Percentiles rank a stretch among this genome's conserved stretches.
Evolutionary conservation across 92 coral and sea anemone genomes (phyloP).

Genomic region (Bergia sp.): DNA sequence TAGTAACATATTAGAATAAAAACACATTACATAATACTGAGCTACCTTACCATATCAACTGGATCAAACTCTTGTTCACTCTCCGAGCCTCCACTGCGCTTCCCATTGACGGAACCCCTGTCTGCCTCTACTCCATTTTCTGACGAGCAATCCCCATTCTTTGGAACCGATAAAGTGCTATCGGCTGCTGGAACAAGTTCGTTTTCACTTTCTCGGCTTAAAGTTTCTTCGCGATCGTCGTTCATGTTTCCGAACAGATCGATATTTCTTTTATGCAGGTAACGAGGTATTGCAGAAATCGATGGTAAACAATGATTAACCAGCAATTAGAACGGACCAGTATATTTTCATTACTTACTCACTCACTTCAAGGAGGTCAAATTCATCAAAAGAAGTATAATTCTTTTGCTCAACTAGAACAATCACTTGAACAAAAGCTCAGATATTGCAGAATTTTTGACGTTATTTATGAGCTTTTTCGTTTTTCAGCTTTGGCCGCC

Average conservation of each 20-base stretch:
- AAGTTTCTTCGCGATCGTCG: slow-evolving; percentile 69
- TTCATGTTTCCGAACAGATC: slow-evolving; percentile 51
- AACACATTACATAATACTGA: not conserved
- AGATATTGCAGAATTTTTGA: slow-evolving; percentile 5
- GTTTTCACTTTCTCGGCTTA: slow-evolving; percentile 60
- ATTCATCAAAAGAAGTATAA: slow-evolving; percentile 4
- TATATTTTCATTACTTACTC: not conserved
- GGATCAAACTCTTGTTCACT: slow-evolving; percentile 71
- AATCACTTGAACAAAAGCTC: not conserved
- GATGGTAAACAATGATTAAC: slow-evolving; percentile 32
- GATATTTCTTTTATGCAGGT: not conserved
- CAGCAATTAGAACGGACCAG: slow-evolving; percentile 7
- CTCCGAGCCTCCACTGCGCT: slow-evolving; percentile 61
- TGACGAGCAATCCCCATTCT: slow-evolving; percentile 67
- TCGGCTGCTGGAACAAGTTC: slow-evolving; percentile 63
- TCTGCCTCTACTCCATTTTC: slow-evolving; percentile 82
- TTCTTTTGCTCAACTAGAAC: not conserved
- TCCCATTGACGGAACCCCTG: slow-evolving; percentile 59
- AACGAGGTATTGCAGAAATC: not conserved
- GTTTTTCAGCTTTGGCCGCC: slow-evolving; percentile 69
- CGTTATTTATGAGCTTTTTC: not conserved
- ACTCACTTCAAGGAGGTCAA: slow-evolving; percentile 26
- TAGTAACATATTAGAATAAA: too few relatives aligned
- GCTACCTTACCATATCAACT: slow-evolving; percentile 66
- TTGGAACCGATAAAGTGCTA: slow-evolving; percentile 64